Conservation (phyloP, 2,797 vertebrate species). For the Dendrocincla fuliginosa region DNA sequence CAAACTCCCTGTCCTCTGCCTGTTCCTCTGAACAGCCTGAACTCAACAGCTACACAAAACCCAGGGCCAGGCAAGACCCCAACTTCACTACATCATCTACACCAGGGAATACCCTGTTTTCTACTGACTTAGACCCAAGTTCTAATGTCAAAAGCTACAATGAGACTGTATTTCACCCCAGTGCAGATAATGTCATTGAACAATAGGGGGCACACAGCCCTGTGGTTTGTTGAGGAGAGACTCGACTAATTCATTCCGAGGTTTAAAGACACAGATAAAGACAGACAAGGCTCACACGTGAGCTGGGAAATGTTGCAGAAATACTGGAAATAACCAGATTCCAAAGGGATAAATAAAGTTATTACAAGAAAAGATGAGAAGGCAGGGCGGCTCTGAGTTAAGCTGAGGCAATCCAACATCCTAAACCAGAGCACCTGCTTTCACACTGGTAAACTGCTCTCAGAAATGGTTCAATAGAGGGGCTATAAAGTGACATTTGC, state of each 20-base stretch:
- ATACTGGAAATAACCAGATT: not conserved
- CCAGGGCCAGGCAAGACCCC: not conserved
- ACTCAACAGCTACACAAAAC: not conserved
- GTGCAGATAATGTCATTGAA: not conserved
- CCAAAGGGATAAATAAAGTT: not conserved
- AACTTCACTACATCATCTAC: not conserved
- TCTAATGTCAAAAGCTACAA: not conserved
- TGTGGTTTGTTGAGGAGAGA: not conserved
- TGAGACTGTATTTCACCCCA: not conserved
- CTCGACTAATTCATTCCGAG: not conserved
- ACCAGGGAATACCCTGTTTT: not conserved
- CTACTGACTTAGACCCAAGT: not conserved
- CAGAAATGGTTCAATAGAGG: not conserved
- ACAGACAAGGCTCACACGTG: not conserved
- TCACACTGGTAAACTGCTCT: not conserved
- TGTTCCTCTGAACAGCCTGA: not conserved
- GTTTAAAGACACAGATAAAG: not conserved
- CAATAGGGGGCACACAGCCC: not conserved
- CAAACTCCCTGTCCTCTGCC: not conserved
- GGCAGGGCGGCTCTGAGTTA: not conserved
- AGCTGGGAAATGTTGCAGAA: not conserved
- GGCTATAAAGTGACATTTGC: not conserved
- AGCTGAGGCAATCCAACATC: not conserved
- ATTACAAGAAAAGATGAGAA: not conserved
- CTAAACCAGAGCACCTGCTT: not conserved